phyloP scores from a whole-genome alignment of 2,888 invertebrate species.

The Eupithecia subumbrata region DNA sequence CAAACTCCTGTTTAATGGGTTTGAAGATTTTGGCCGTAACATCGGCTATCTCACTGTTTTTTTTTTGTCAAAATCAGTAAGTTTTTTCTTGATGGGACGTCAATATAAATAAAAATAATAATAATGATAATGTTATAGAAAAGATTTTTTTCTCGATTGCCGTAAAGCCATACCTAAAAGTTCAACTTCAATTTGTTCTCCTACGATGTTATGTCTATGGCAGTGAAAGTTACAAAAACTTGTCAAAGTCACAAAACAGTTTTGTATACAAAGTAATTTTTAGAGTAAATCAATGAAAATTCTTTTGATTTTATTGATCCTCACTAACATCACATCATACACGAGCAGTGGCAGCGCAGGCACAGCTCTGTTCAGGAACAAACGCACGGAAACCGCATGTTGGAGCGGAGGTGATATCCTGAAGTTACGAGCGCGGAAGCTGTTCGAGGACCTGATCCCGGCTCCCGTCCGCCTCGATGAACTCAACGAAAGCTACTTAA shows the following conservation, averaged over 20 bases:
- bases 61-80: too few relatives aligned
- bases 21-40: too few relatives aligned
- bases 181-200: too few relatives aligned
- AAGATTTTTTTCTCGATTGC: too few relatives aligned
- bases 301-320: constrained; percentile 10
- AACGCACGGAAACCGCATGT: not conserved
- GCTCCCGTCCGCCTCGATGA: not conserved
- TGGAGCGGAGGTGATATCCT: constrained; percentile 1
- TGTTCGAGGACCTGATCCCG: not conserved
- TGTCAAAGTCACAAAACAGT: constrained; percentile 9
- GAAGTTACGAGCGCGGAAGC: constrained; percentile 5
- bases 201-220: not conserved
- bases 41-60: too few relatives aligned
- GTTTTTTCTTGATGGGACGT: too few relatives aligned
- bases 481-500: not conserved
- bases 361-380: constrained; percentile 6
- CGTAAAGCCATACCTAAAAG: too few relatives aligned
- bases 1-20: too few relatives aligned
- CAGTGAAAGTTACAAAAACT: not conserved
- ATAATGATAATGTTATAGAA: too few relatives aligned
- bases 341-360: constrained; percentile 2
- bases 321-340: not conserved
- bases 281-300: constrained; percentile 3
- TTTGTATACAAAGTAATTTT: constrained; percentile 9
- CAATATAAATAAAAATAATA: too few relatives aligned